Evolutionary conservation across 2,113 vertebrate genomes (phyloP).

Genomic region (Crocuta crocuta): DNA sequence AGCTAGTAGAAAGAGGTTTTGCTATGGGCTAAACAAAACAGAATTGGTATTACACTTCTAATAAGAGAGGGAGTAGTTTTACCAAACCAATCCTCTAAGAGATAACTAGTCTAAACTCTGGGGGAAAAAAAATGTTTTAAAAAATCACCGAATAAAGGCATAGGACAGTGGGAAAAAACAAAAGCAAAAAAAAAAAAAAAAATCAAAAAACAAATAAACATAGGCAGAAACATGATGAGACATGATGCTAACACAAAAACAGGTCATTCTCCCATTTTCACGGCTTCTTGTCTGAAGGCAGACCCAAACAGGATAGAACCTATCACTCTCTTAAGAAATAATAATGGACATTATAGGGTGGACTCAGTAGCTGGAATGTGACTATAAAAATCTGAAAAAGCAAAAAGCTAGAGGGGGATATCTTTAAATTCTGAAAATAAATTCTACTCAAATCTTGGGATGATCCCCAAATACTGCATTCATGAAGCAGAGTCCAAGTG

Average conservation of each 20-base stretch:
- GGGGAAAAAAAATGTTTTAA: background rate
- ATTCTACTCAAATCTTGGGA: background rate
- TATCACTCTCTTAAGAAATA: background rate
- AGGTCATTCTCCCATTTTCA: background rate
- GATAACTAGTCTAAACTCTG: background rate
- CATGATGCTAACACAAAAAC: background rate
- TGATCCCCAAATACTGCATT: background rate
- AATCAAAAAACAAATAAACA: background rate
- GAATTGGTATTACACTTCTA: background rate
- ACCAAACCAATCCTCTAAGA: background rate
- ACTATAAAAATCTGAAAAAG: background rate
- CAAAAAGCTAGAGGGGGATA: background rate
- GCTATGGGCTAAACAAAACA: background rate
- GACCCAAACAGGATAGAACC: background rate
- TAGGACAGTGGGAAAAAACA: background rate
- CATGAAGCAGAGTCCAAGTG: background rate
- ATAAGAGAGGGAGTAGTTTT: background rate
- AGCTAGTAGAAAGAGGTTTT: background rate
- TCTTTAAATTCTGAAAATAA: background rate
- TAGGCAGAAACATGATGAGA: background rate
- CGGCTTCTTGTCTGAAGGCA: background rate
- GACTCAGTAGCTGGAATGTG: background rate
- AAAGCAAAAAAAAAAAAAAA: no score
- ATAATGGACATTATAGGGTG: background rate
- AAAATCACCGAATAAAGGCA: background rate